These are phyloP conservation scores for Aurelia sp. DNA, from an alignment of 30 jellyfish, hydroid and myxozoan genomes.

Conservation along the genomic window DNA sequence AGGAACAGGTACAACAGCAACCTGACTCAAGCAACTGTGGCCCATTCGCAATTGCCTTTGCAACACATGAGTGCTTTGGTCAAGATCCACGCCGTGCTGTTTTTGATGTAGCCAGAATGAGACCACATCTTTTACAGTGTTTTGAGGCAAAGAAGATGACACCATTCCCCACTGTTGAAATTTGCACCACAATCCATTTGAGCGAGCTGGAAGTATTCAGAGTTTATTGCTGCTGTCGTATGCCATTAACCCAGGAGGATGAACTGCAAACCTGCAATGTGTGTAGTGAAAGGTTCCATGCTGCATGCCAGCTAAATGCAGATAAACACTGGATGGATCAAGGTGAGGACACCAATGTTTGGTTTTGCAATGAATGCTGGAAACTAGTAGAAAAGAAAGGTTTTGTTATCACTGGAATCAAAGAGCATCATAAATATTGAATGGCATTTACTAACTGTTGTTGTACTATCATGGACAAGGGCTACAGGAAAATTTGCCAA, in stretches of 20 bases:
- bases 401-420: no score
- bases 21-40: constrained; percentile 8
- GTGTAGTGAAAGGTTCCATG: constrained; percentile 22
- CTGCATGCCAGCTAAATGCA: not conserved
- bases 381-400: not conserved
- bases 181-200: not conserved
- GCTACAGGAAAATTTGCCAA: no score
- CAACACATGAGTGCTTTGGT: not conserved
- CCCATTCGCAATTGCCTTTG: constrained; percentile 19
- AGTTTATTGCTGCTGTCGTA: constrained; percentile 3
- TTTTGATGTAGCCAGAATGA: constrained; percentile 10
- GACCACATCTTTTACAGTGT: constrained; percentile 14
- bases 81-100: constrained; percentile 1
- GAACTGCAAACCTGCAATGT: not conserved
- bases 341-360: not conserved
- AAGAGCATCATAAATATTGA: no score
- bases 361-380: constrained; percentile 18
- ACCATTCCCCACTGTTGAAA: constrained; percentile 8
- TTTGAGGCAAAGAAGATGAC: not conserved
- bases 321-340: not conserved
- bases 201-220: constrained; percentile 13
- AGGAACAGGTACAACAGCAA: constrained; percentile 17
- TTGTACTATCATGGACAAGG: no score
- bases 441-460: no score
- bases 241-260: not conserved